These are phyloP conservation scores for Rhombomys opimus DNA, from an alignment of 2,113 vertebrate genomes.

Conservation along the genomic window DNA sequence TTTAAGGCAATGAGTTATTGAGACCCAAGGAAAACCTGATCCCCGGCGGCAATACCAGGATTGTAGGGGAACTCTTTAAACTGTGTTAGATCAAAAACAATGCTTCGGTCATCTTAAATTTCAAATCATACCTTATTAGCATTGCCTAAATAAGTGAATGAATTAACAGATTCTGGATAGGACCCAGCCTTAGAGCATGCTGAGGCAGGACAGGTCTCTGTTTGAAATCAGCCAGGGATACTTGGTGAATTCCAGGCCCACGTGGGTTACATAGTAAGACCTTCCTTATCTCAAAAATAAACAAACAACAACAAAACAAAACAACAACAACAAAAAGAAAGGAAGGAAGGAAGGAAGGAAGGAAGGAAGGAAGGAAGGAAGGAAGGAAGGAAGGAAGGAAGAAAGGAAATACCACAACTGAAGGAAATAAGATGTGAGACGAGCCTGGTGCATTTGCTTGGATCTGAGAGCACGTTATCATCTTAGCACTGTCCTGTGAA, in stretches of 20 bases:
- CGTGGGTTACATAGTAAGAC: not conserved
- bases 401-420: not conserved
- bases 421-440: slow-evolving; percentile 19
- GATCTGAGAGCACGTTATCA: not conserved
- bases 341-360: too few species aligned
- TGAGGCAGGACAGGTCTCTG: not conserved
- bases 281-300: not conserved
- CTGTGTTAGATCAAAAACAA: not conserved
- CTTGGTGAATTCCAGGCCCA: not conserved
- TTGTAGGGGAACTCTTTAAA: not conserved
- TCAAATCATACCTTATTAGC: not conserved
- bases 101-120: slow-evolving; percentile 28
- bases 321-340: too few species aligned
- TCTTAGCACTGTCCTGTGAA: not conserved
- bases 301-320: not conserved
- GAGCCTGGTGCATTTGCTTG: not conserved
- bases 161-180: not conserved
- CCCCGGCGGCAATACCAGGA: not conserved
- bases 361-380: not conserved
- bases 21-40: not conserved
- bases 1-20: not conserved
- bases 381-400: not conserved
- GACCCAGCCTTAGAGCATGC: not conserved
- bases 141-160: not conserved
- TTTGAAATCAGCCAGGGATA: not conserved